Percentiles rank a stretch among this genome's conserved stretches.
Evolutionary conservation across 2,113 vertebrate species (phyloP).

Genomic region (Rhinogobius similis): DNA sequence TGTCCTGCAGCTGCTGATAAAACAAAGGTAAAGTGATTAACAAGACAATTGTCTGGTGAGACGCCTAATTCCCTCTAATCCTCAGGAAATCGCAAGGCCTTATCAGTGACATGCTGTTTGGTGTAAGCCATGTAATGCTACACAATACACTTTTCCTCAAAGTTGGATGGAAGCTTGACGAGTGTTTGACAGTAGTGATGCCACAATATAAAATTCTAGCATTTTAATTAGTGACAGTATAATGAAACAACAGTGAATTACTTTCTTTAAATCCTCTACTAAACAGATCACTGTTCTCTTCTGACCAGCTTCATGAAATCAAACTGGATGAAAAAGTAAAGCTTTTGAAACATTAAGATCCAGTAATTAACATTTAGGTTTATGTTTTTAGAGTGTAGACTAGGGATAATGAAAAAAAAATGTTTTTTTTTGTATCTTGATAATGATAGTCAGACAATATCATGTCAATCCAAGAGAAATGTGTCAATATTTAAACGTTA

Average conservation of each 20-base stretch:
- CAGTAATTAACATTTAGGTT: no score
- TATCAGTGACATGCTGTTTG: constrained; percentile 11
- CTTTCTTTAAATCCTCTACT: no score
- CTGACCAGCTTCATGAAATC: neutral
- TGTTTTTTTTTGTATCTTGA: no score
- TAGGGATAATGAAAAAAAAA: no score
- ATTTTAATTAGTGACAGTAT: neutral
- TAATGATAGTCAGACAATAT: no score
- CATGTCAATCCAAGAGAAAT: no score
- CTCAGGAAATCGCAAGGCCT: constrained; percentile 27
- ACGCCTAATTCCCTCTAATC: constrained; percentile 55
- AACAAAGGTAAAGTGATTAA: constrained; percentile 45
- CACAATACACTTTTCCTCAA: neutral
- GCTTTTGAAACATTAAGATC: neutral
- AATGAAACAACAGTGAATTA: neutral
- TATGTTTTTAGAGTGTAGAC: neutral
- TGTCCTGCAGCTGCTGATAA: constrained; percentile 28
- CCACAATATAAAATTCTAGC: no score
- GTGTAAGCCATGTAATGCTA: constrained; percentile 17
- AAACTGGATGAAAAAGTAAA: neutral
- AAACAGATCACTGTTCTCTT: neutral
- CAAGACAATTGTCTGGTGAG: constrained; percentile 29
- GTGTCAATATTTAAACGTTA: no score
- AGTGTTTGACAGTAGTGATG: no score
- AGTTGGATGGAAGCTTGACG: neutral